Base-by-base conservation (phyloP, 2,113 vertebrate genomes). In the Globicephala melas region DNA sequence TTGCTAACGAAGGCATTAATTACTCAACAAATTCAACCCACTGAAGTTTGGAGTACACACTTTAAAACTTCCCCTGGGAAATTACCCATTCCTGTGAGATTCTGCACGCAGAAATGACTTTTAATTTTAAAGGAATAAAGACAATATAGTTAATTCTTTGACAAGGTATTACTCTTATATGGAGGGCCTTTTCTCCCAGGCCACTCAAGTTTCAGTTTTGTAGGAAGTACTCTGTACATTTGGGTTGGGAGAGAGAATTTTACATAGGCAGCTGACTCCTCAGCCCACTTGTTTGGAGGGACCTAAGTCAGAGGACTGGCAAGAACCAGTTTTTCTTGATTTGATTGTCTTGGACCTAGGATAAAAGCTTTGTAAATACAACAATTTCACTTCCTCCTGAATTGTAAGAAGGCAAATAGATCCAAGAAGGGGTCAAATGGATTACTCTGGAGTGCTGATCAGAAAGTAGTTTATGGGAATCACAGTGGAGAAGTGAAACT, bases 291-390 rank as follows among this genome's bases (percentile, higher is more conserved):
- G n/a, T 94, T 60, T 18, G 47, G 62, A 90, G 58, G 63, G 31
- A 76, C 44, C 7, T 38, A 15, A 14, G 74, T 81, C 87, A 96
- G 44, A 94, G 44, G 80, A 84, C 33, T 58, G 86, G 50, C 17
- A 76, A 96, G 62, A 97, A 95, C 88, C 50, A 79, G 84, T 94
- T 94, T 97, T 98, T 95, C 94, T 95, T 80, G 73, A 71, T 94
- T 95, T 96, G 65, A 92, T 81, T 71, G 53, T 95, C 38, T 95
- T 76, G 13, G 31, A 65, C 26, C 71, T 65, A 67, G 41, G 53
- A 93, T 74, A 95, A 96, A 95, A 95, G 41, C 60, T 93, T 80
- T 97, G 50, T 94, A 97, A 96, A 83, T 50, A 95, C 20, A 55
- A 65, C 14, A 86, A 38, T 85, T 79, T 93, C 38, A 93, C 86